Evolutionary conservation across 2,888 invertebrate species (phyloP).

Genomic region (Elmis aenea): DNA sequence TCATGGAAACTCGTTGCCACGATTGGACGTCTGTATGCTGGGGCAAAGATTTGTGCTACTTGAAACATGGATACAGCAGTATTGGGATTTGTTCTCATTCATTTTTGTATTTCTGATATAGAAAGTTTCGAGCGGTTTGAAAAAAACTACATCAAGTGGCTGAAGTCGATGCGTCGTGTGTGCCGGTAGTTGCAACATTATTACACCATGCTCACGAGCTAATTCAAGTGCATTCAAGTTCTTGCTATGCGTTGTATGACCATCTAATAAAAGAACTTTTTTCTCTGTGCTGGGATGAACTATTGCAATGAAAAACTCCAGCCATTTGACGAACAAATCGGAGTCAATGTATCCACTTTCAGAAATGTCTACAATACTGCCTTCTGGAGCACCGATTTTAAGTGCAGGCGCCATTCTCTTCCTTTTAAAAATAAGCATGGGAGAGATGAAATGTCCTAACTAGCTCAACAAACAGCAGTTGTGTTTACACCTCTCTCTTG

Average conservation of each 20-base stretch:
- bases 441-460: conserved; percentile 24
- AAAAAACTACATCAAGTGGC: conserved; percentile 28
- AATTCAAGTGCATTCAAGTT: conserved; percentile 24
- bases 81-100: conserved; percentile 21
- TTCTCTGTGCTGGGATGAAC: conserved; percentile 17
- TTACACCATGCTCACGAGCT: conserved; percentile 21
- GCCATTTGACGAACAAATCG: conserved; percentile 8
- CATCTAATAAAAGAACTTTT: conserved; percentile 26
- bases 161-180: conserved; percentile 28
- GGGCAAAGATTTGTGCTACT: conserved; percentile 15
- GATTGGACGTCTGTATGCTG: conserved; percentile 17
- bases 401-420: conserved; percentile 18
- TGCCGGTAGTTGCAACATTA: conserved; percentile 23
- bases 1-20: not conserved
- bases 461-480: conserved; percentile 26
- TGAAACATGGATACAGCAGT: conserved; percentile 20
- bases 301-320: conserved; percentile 34
- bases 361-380: conserved; percentile 2
- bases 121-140: conserved; percentile 21
- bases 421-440: conserved; percentile 27
- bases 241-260: conserved; percentile 26
- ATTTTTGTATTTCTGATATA: conserved; percentile 22
- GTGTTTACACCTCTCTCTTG: conserved; percentile 24
- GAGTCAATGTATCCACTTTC: conserved; percentile 8
- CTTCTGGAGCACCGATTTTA: not conserved